Base-by-base conservation (phyloP, 2,888 invertebrate genomes). In the Coelinius sp. region DNA sequence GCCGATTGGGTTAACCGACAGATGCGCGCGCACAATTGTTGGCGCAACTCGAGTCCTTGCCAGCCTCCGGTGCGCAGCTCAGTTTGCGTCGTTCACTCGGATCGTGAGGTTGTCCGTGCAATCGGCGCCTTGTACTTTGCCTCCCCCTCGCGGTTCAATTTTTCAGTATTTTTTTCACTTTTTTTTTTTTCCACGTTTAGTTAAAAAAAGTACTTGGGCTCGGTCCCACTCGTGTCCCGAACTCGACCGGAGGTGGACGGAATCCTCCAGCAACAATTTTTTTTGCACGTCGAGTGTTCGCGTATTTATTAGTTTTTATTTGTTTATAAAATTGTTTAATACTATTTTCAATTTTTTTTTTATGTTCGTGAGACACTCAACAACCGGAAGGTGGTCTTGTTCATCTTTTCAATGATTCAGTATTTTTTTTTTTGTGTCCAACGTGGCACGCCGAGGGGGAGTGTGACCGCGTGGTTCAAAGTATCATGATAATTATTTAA, bases 71-170 rank as follows among this genome's bases (percentile, higher is more conserved):
- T 22, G 59, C 79, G 79, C 81, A 81, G 79, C 75, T 83, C 80
- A 85, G 85, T 85, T 81, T 80, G 82, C 82, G 82, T 82, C 81
- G 83, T 77, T 84, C 81, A 77, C 77, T 79, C 74, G 72, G 70
- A 70, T 73, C 73, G 80, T 73, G 75, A 76, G 78, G 81, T 77
- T 77, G 77, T 73, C 31, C 25, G 66, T 12, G 59, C 44, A 31
- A 8, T 56, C 25, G 31, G 31, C n/a, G 17, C 41, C 2, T n/a
- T n/a, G 12, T 5, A 59, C 12, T 35, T 12, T 63, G 31, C 41
- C 38, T 44, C 41, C 63, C 41, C 41, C 25, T 59, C 35, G n/a
- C n/a, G 8, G 31, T 17, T 38, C 24, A n/a, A n/a, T n/a, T n/a
- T n/a, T n/a, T n/a, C n/a, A n/a, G n/a, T n/a, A n/a, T 20, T 22